These are phyloP conservation scores for Anseranas semipalmata DNA, from an alignment of 2,113 vertebrate genomes.

Conservation along the genomic window DNA sequence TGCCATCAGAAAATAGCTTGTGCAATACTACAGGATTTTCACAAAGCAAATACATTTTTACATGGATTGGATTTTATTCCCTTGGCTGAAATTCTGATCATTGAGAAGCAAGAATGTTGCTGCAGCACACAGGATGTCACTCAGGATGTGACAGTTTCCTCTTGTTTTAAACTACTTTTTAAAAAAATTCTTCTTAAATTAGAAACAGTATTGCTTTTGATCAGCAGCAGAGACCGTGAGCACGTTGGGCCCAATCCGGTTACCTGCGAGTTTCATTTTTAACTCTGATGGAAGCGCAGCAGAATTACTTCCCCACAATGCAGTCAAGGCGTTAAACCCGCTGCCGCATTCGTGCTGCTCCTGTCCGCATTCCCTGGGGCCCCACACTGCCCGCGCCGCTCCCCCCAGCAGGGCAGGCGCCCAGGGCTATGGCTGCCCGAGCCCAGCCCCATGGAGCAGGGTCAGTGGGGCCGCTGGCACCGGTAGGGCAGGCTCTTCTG, in stretches of 20 bases:
- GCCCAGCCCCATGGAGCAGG: not conserved
- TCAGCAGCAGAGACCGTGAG: not conserved
- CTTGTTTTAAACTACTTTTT: constrained; percentile 59
- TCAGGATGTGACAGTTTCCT: constrained; percentile 82
- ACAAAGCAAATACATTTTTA: constrained; percentile 78
- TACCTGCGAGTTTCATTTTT: not conserved
- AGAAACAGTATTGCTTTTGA: constrained; percentile 38
- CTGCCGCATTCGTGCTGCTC: not conserved
- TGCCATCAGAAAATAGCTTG: constrained; percentile 73
- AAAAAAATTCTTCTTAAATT: constrained; percentile 37
- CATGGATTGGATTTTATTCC: constrained; percentile 77
- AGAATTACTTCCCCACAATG: not conserved
- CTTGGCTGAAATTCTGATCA: constrained; percentile 75
- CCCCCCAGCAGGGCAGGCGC: not conserved
- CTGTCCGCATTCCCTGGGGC: not conserved
- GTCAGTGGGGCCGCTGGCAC: accelerated
- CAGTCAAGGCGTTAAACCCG: not conserved
- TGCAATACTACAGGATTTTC: constrained; percentile 64
- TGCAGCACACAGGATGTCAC: constrained; percentile 77
- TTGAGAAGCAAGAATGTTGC: constrained; percentile 69
- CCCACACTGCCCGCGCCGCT: not conserved
- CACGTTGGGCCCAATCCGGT: not conserved
- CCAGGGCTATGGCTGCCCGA: not conserved
- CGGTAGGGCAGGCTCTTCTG: not conserved
- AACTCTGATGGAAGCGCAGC: not conserved